phyloP scores from a whole-genome alignment of 2,888 invertebrate genomes.

The Cerastis rubricosa region DNA sequence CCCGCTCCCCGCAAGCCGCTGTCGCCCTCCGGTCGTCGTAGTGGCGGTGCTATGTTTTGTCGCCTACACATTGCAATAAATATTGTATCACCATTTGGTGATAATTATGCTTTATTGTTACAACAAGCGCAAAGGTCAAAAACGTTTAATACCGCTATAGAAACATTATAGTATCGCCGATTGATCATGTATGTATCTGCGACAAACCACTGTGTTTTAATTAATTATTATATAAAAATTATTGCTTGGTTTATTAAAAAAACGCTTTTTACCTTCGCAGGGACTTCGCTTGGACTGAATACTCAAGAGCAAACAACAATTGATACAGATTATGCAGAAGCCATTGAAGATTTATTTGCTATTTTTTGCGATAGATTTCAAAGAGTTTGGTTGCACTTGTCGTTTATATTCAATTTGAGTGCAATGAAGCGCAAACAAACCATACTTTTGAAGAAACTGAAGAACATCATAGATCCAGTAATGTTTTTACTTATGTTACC shows the following conservation, averaged over 20 bases:
- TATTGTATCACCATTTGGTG: no score
- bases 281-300: slow-evolving; percentile 34
- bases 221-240: no score
- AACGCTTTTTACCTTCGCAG: slow-evolving; percentile 10
- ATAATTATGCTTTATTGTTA: no score
- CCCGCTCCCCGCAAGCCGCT: no score
- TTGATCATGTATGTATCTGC: no score
- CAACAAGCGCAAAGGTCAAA: no score
- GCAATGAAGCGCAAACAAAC: slow-evolving; percentile 26
- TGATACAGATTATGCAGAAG: slow-evolving; percentile 20
- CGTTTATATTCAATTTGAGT: slow-evolving; percentile 22
- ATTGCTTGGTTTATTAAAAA: neutral
- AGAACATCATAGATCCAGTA: slow-evolving; percentile 18
- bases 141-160: no score
- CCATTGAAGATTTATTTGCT: slow-evolving; percentile 4
- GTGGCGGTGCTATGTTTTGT: no score
- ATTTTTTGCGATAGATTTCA: slow-evolving; percentile 12
- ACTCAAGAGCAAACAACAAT: slow-evolving; percentile 17
- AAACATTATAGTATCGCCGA: no score
- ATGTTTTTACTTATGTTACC: neutral
- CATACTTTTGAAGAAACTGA: neutral
- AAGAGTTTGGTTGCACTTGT: slow-evolving; percentile 38
- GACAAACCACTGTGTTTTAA: no score
- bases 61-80: no score
- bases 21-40: no score